Evolutionary conservation across 2,113 vertebrate genomes (phyloP).

Genomic region (Alectura lathami): DNA sequence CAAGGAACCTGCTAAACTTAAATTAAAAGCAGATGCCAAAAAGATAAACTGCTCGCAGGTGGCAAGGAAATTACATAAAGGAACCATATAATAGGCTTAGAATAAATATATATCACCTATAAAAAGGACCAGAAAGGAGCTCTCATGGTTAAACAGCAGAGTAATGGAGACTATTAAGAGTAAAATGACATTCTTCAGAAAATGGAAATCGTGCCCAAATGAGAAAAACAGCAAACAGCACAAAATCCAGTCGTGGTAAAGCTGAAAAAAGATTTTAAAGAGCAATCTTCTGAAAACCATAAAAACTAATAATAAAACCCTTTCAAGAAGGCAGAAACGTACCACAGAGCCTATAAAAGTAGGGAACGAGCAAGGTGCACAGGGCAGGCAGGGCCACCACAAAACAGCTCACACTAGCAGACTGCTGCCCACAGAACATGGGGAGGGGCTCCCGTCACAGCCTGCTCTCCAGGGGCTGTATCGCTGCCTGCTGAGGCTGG

Average conservation of each 20-base stretch:
- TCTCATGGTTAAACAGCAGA: not conserved
- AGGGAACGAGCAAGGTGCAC: not conserved
- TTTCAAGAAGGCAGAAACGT: not conserved
- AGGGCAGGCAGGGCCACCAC: not conserved
- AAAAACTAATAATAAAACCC: not conserved
- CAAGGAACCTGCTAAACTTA: not conserved
- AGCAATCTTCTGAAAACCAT: not conserved
- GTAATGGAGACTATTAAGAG: constrained; percentile 4
- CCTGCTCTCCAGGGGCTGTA: not conserved
- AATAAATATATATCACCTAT: constrained; percentile 5
- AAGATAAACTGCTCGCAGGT: constrained; percentile 35
- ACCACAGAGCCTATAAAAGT: not conserved
- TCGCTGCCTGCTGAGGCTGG: not conserved
- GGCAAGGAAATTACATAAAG: constrained; percentile 17
- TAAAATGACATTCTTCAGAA: not conserved
- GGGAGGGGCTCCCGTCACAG: not conserved
- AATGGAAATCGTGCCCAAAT: constrained; percentile 1
- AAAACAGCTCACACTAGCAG: not conserved
- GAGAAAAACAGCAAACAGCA: not conserved
- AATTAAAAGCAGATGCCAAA: not conserved
- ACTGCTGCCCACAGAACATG: not conserved
- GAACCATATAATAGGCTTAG: not conserved
- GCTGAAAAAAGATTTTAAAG: not conserved
- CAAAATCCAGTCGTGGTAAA: not conserved
- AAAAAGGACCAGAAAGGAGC: not conserved